phyloP scores from a whole-genome alignment of 2,113 vertebrate genomes.

The Calyptomena viridis region DNA sequence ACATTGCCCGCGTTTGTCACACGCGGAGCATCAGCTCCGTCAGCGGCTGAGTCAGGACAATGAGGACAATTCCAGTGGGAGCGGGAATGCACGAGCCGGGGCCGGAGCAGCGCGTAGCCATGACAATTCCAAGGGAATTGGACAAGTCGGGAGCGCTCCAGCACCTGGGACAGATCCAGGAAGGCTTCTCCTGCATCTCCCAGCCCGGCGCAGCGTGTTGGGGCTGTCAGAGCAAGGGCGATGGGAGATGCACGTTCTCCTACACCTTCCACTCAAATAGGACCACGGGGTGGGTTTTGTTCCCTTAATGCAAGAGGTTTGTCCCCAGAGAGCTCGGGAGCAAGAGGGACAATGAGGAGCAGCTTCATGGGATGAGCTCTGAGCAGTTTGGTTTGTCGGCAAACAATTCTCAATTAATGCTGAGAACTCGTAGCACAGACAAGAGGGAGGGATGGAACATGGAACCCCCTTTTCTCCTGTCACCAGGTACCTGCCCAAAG shows the following conservation, averaged over 20 bases:
- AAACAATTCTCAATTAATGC: not conserved
- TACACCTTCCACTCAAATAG: not conserved
- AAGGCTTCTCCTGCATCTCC: not conserved
- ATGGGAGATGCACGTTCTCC: not conserved
- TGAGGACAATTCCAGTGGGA: not conserved
- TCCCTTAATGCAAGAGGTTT: not conserved
- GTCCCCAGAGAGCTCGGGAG: not conserved
- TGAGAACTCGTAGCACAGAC: not conserved
- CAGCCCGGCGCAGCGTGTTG: not conserved
- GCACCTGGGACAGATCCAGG: not conserved
- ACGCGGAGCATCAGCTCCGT: not conserved
- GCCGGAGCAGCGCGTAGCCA: not conserved
- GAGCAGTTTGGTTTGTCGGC: not conserved
- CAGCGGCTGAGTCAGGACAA: not conserved
- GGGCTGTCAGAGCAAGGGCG: not conserved
- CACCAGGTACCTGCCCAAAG: accelerated
- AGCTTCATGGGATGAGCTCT: too few species aligned
- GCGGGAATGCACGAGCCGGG: not conserved
- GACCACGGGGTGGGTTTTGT: not conserved
- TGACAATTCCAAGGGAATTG: not conserved
- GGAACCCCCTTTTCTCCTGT: accelerated
- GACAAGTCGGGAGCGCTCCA: not conserved
- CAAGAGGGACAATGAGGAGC: not conserved
- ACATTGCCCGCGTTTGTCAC: not conserved
- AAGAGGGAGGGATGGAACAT: not conserved